Conservation (phyloP, 2,113 vertebrate species). For the Oryzias melastigma region DNA sequence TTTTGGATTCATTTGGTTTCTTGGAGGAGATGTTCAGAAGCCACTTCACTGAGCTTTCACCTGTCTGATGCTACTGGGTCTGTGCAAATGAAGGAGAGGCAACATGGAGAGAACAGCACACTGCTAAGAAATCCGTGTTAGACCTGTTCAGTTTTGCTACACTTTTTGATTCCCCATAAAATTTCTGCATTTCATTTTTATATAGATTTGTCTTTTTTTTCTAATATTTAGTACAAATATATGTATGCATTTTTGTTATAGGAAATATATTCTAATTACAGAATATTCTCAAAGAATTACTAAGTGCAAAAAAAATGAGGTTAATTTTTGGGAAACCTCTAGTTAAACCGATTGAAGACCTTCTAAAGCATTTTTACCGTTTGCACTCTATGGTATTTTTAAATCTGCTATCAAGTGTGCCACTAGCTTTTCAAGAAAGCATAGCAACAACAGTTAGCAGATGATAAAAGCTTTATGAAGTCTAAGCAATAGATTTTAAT, state of each 20-base stretch:
- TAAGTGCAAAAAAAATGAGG: conserved; percentile 77
- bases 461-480: conserved; percentile 41
- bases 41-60: conserved; percentile 62
- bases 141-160: conserved; percentile 74
- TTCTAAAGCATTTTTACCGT: conserved; percentile 69
- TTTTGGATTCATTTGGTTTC: conserved; percentile 25
- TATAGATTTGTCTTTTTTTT: conserved; percentile 67
- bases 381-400: conserved; percentile 49
- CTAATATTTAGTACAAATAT: conserved; percentile 74
- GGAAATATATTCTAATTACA: conserved; percentile 70
- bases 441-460: conserved; percentile 49
- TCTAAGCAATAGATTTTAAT: conserved; percentile 42
- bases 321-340: conserved; percentile 60
- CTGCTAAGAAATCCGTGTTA: conserved; percentile 54
- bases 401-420: conserved; percentile 56
- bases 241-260: conserved; percentile 70
- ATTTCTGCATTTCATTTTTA: conserved; percentile 57
- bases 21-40: conserved; percentile 34
- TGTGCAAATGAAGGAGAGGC: conserved; percentile 74
- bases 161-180: conserved; percentile 68
- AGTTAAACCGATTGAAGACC: conserved; percentile 61
- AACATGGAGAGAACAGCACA: conserved; percentile 62
- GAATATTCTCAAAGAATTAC: conserved; percentile 67
- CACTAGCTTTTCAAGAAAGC: conserved; percentile 40
- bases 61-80: conserved; percentile 74